Conservation (phyloP, 2,797 vertebrate species). For the Lycodopsis pacificus region DNA sequence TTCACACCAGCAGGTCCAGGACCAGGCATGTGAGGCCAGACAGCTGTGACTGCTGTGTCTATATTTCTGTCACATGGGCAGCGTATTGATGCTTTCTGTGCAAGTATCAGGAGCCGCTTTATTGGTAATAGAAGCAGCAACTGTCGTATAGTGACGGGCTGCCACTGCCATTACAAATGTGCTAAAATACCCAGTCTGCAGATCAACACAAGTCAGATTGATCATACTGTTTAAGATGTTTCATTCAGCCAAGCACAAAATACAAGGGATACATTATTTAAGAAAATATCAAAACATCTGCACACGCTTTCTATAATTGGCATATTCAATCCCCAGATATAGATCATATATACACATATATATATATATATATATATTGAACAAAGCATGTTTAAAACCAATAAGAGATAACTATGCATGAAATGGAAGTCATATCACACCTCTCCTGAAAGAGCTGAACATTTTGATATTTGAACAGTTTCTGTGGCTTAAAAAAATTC, state of each 20-base stretch:
- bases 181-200: neutral
- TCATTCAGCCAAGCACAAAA: neutral
- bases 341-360: too few relatives aligned
- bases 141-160: neutral
- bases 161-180: neutral
- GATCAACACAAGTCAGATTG: neutral
- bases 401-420: neutral
- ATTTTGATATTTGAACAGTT: too few relatives aligned
- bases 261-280: neutral
- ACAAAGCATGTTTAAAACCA: neutral
- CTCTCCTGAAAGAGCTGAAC: too few relatives aligned
- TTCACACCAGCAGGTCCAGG: constrained; percentile 73
- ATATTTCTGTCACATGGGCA: constrained; percentile 38
- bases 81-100: neutral
- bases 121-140: neutral
- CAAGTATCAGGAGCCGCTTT: neutral
- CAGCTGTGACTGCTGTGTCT: constrained; percentile 60
- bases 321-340: neutral
- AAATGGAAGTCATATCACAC: too few relatives aligned
- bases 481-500: too few relatives aligned
- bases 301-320: neutral
- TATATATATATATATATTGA: neutral
- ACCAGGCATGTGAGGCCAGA: constrained; percentile 52
- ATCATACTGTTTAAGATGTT: neutral
- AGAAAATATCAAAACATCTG: neutral